A percentile compares a stretch with the other conserved stretches of the same genome.
Conservation (phyloP, 2,888 invertebrate species). For the Sinotaia quadrata region DNA sequence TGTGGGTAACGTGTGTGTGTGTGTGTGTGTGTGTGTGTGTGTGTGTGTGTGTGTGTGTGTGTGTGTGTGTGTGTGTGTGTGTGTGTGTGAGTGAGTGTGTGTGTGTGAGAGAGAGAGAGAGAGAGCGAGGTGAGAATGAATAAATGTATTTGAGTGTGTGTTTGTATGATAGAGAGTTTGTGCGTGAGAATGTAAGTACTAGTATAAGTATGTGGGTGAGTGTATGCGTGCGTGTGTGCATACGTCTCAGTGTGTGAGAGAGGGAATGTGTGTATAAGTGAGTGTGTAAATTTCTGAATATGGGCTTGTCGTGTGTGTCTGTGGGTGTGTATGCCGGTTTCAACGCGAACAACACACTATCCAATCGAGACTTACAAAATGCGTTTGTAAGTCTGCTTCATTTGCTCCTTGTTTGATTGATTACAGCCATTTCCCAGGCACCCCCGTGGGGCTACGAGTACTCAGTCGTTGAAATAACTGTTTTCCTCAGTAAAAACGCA, state of each 20-base stretch:
- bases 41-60: slow-evolving; percentile 2
- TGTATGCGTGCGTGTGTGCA: background rate
- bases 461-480: no score
- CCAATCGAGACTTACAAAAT: no score
- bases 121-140: background rate
- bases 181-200: background rate
- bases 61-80: slow-evolving; percentile 11
- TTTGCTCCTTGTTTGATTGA: no score
- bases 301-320: background rate
- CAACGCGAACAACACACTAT: no score
- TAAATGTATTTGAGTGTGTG: background rate
- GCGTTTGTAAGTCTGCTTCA: no score
- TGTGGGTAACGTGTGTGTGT: no score
- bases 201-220: slow-evolving; percentile 1
- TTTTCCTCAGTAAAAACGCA: no score
- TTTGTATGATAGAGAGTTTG: background rate
- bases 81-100: slow-evolving; percentile 4
- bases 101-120: background rate
- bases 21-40: background rate
- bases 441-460: no score
- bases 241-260: background rate
- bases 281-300: background rate
- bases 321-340: slow-evolving; percentile 2
- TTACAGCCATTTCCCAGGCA: no score
- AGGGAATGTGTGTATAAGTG: slow-evolving; percentile 2